Percentiles rank a stretch among this genome's conserved stretches.
phyloP scores from a whole-genome alignment of 2,888 invertebrate species.

The Stenodera caucasica region DNA sequence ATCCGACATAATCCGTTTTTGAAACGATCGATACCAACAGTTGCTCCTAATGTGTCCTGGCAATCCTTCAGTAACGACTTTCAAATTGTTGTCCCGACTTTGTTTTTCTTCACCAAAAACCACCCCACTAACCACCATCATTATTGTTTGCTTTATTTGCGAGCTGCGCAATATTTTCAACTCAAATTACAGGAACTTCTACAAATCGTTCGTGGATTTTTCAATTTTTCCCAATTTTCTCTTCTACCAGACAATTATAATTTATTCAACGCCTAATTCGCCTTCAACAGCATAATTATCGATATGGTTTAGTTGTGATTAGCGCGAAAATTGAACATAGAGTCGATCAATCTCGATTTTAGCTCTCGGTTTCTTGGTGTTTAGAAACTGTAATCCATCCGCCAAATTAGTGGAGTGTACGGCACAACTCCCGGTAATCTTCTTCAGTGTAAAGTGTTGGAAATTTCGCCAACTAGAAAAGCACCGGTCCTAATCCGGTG shows the following conservation, averaged over 20 bases:
- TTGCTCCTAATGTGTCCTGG: constrained; percentile 53
- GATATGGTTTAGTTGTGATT: constrained; percentile 14
- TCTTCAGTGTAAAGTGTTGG: constrained; percentile 8
- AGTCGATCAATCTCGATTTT: neutral
- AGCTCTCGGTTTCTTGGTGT: constrained; percentile 5
- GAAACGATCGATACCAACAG: constrained; percentile 50
- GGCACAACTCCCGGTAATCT: constrained; percentile 7
- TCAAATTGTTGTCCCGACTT: constrained; percentile 51
- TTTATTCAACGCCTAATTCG: constrained; percentile 17
- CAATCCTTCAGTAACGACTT: constrained; percentile 52
- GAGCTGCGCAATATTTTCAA: too few relatives aligned
- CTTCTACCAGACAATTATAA: too few relatives aligned
- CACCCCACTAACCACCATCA: constrained; percentile 24
- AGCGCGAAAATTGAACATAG: neutral
- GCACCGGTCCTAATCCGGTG: constrained; percentile 14
- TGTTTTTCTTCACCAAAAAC: constrained; percentile 15
- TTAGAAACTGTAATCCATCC: constrained; percentile 16
- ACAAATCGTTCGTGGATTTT: too few relatives aligned
- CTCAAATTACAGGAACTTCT: too few relatives aligned
- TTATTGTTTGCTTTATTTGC: too few relatives aligned
- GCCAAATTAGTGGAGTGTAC: constrained; percentile 13
- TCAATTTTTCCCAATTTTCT: too few relatives aligned
- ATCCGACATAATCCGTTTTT: constrained; percentile 47
- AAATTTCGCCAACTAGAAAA: constrained; percentile 14
- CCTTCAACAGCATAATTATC: too few relatives aligned